Percentiles rank a stretch among this genome's conserved stretches.
Conservation (phyloP, 2,888 invertebrate species). For the Eulithis prunata region DNA sequence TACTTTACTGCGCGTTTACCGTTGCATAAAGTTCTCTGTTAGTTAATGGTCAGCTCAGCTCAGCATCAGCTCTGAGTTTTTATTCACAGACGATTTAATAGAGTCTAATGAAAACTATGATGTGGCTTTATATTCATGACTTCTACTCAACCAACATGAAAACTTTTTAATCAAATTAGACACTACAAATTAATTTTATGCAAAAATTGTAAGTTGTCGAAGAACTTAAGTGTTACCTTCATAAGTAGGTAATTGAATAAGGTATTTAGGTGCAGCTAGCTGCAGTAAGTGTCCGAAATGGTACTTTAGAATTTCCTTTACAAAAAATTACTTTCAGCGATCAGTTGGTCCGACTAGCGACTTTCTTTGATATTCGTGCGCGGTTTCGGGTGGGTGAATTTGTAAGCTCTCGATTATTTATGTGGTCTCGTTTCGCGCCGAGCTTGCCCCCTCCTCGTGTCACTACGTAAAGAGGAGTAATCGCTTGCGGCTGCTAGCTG, state of each 20-base stretch:
- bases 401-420: conserved; percentile 79
- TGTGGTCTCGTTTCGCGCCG: conserved; percentile 60
- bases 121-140: background rate
- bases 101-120: conserved; percentile 4
- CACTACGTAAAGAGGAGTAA: conserved; percentile 75
- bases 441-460: conserved; percentile 61
- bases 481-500: conserved; percentile 71
- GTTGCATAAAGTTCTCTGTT: conserved; percentile 10
- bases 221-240: conserved; percentile 33
- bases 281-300: conserved; percentile 33
- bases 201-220: conserved; percentile 5
- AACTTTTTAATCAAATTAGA: background rate
- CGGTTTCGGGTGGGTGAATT: conserved; percentile 61
- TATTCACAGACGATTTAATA: conserved; percentile 1
- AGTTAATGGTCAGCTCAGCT: conserved; percentile 6
- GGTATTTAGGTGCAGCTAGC: conserved; percentile 30
- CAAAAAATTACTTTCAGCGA: conserved; percentile 60
- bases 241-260: conserved; percentile 28
- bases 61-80: conserved; percentile 1
- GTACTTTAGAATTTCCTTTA: conserved; percentile 49
- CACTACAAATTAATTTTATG: background rate
- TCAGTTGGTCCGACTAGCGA: conserved; percentile 58
- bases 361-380: conserved; percentile 65
- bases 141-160: background rate
- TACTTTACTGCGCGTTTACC: conserved; percentile 24